These are phyloP conservation scores for Cyanoderma ruficeps DNA, from an alignment of 2,113 vertebrate species.

Conservation along the genomic window DNA sequence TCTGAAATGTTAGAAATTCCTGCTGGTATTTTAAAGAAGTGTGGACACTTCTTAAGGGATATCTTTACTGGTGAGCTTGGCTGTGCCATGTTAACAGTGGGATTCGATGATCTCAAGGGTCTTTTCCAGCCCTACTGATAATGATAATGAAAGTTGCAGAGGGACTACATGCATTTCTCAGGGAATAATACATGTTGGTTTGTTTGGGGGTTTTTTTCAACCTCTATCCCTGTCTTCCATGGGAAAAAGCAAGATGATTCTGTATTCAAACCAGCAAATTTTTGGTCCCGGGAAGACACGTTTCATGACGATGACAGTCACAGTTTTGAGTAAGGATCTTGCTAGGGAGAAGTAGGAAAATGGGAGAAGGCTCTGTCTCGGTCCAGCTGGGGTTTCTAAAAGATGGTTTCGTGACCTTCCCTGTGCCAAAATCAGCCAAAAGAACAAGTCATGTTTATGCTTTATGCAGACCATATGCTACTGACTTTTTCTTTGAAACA, in stretches of 20 bases:
- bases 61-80: not conserved
- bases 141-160: not conserved
- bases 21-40: not conserved
- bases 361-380: not conserved
- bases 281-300: not conserved
- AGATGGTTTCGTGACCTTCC: not conserved
- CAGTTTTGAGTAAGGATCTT: not conserved
- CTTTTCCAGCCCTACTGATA: not conserved
- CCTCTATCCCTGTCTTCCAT: not conserved
- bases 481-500: not conserved
- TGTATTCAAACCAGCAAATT: not conserved
- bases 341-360: not conserved
- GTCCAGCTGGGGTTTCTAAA: not conserved
- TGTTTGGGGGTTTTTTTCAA: not conserved
- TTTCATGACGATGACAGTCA: not conserved
- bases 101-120: not conserved
- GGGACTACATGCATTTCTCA: not conserved
- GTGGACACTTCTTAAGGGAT: not conserved
- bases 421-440: not conserved
- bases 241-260: not conserved
- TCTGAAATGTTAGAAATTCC: not conserved
- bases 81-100: not conserved
- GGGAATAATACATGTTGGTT: not conserved
- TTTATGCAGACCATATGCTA: constrained; percentile 26
- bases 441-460: not conserved